Conservation (phyloP, 2,888 invertebrate species). For the Nomada fabriciana region DNA sequence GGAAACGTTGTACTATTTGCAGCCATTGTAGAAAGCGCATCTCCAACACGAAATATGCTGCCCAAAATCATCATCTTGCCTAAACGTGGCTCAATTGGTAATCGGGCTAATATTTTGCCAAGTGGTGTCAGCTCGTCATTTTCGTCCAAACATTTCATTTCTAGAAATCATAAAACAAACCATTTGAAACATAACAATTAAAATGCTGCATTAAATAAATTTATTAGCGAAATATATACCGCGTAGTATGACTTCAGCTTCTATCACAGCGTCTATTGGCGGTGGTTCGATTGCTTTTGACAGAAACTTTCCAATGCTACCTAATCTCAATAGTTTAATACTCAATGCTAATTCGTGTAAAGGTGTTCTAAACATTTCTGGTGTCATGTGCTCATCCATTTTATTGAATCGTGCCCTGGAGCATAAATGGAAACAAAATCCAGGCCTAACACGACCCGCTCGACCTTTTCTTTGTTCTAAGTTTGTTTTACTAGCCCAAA, state of each 20-base stretch:
- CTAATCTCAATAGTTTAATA: constrained; percentile 95
- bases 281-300: constrained; percentile 98
- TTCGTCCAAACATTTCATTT: constrained; percentile 95
- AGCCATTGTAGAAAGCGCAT: constrained; percentile 96
- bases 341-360: constrained; percentile 97
- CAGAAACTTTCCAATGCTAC: constrained; percentile 96
- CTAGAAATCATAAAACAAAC: constrained; percentile 83
- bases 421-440: constrained; percentile 97
- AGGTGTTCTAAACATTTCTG: constrained; percentile 99
- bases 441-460: constrained; percentile 97
- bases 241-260: constrained; percentile 93
- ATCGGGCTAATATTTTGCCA: constrained; percentile 95
- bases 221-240: constrained; percentile 76
- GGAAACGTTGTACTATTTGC: constrained; percentile 98
- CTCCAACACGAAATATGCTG: constrained; percentile 95
- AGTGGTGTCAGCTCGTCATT: constrained; percentile 96
- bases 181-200: not conserved
- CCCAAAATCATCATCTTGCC: constrained; percentile 99
- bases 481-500: constrained; percentile 97
- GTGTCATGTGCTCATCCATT: constrained; percentile 95
- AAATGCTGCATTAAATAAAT: not conserved
- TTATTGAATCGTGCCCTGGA: constrained; percentile 90
- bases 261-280: constrained; percentile 98
- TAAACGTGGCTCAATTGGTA: constrained; percentile 97
- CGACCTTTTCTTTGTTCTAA: constrained; percentile 97